Evolutionary conservation across 2,113 vertebrate species (phyloP), one percentile per base, ranked within the genome.

Genomic region (Dasyornis broadbenti): DNA sequence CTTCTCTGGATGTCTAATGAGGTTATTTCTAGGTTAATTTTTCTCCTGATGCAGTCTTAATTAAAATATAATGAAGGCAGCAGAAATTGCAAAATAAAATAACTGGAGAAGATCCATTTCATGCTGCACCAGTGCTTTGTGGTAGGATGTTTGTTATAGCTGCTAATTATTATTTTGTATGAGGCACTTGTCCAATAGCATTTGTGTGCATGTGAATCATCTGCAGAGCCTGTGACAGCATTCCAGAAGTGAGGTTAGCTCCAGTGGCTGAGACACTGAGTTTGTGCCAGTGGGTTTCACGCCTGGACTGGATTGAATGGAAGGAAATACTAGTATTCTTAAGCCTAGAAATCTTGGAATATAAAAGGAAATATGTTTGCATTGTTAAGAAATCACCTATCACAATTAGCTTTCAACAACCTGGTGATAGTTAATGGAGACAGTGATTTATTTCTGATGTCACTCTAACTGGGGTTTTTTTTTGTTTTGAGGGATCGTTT

Each of bases 11-110:
- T 90, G n/a, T 69, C 49, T 93, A 65, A 90, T 90, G 88, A 86
- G 91, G 87, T 93, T 93, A 65, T 72, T 85, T 42, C 86, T 65
- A 47, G 87, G 72, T 95, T 90, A 79, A 84, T 81, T 85, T 94
- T 81, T 89, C 90, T 93, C 65, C 57, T 27, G 53, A 27, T 96
- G 88, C 65, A 65, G 57, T 28, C 68, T 89, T 94, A 94, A 96
- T 97, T 95, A 93, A 86, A 92, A 84, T 60, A 24, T 53, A 78
- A 89, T 82, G 73, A 92, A 84, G 64, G 45, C 47, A 90, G 52
- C 44, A 83, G 60, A 88, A 87, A 52, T 45, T 52, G 52, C 56
- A 90, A 78, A 86, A 86, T 80, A 75, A 82, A 70, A 65, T 54
- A 39, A 65, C 54, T 64, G 35, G 54, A 64, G 85, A 60, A 80